phyloP scores from a whole-genome alignment of 2,888 invertebrate genomes.

The Anarsia innoxiella region DNA sequence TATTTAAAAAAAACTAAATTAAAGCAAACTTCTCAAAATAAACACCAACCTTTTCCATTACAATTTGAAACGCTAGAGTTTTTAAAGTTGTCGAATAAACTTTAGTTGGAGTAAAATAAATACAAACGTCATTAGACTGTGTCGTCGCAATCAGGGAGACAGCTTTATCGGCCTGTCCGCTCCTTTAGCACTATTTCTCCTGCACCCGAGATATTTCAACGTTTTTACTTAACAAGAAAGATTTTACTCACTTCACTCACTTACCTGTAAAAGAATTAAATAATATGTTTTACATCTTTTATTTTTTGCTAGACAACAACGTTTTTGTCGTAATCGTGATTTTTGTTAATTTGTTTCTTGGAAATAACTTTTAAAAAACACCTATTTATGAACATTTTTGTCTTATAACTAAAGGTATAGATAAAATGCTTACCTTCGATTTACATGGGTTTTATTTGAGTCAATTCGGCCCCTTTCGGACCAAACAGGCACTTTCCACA shows the following conservation, averaged over 20 bases:
- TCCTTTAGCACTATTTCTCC: conserved; percentile 18
- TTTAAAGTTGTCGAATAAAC: background rate
- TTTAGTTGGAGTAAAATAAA: conserved; percentile 45
- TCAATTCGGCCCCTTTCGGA: conserved; percentile 3
- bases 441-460: too few relatives aligned
- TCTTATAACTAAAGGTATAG: too few relatives aligned
- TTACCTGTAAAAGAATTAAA: background rate
- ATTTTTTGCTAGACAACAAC: background rate
- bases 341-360: too few relatives aligned
- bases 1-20: too few relatives aligned
- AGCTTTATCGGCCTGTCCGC: conserved; percentile 31
- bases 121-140: conserved; percentile 45
- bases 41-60: too few relatives aligned
- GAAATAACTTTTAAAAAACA: too few relatives aligned
- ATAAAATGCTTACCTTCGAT: too few relatives aligned
- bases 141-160: conserved; percentile 54
- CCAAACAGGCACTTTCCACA: conserved; percentile 6
- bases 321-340: too few relatives aligned
- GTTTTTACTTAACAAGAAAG: background rate
- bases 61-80: too few relatives aligned
- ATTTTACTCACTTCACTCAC: background rate
- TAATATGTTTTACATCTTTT: background rate
- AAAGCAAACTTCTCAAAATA: too few relatives aligned
- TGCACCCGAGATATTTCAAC: conserved; percentile 12
- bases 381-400: too few relatives aligned